Evolutionary conservation across 30 jellyfish, hydroid and myxozoan genomes (phyloP).

Genomic region (Cassiopea xamachana): DNA sequence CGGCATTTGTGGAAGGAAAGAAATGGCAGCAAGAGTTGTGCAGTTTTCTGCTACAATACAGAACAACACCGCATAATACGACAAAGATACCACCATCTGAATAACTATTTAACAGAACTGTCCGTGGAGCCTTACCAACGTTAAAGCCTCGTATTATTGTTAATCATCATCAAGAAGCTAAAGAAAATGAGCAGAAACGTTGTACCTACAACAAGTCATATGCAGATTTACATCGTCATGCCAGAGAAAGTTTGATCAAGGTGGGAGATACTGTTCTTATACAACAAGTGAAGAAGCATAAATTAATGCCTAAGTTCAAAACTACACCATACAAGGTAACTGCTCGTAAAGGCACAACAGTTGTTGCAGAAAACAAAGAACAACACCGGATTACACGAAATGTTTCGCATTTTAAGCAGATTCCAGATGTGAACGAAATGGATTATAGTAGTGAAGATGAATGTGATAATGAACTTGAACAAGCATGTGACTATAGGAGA

Average conservation of each 20-base stretch:
- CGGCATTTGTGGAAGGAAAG: slow-evolving; percentile 51
- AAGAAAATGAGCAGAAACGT: slow-evolving; percentile 15
- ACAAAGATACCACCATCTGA: slow-evolving; percentile 49
- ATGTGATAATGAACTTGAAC: no score
- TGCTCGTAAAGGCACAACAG: no score
- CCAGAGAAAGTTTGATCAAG: slow-evolving; percentile 53
- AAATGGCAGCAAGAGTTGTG: slow-evolving; percentile 68
- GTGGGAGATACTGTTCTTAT: neutral
- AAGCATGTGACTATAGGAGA: no score
- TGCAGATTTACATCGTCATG: slow-evolving; percentile 25
- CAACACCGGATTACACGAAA: no score
- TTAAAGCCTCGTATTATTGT: slow-evolving; percentile 11
- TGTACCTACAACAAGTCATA: slow-evolving; percentile 31
- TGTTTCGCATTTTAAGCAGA: no score
- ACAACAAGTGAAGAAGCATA: no score
- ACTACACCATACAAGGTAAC: no score
- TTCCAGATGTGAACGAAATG: no score
- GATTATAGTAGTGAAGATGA: no score
- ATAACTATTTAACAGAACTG: slow-evolving; percentile 45
- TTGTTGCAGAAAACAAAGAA: no score
- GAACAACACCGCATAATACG: slow-evolving; percentile 63
- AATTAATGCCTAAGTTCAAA: no score
- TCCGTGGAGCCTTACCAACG: slow-evolving; percentile 48
- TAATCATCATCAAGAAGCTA: slow-evolving; percentile 43
- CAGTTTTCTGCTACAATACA: slow-evolving; percentile 27